Conservation (phyloP, 2,113 vertebrate genomes). For the Bothrops jararaca region DNA sequence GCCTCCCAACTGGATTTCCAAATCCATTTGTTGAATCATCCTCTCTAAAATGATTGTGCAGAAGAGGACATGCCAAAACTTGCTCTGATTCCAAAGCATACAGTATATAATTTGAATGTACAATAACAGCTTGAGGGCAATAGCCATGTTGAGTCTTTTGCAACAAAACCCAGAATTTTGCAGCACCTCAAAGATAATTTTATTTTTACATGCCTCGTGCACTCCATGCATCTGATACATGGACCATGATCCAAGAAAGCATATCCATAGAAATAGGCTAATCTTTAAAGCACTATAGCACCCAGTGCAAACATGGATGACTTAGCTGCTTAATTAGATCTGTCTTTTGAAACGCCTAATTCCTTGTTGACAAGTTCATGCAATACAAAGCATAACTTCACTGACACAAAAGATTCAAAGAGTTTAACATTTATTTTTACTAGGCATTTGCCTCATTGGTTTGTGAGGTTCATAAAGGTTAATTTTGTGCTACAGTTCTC, state of each 20-base stretch:
- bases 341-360: neutral
- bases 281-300: neutral
- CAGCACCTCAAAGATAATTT: neutral
- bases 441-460: slow-evolving; percentile 63
- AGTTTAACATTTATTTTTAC: slow-evolving; percentile 75
- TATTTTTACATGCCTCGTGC: neutral
- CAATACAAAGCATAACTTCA: slow-evolving; percentile 43
- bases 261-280: neutral
- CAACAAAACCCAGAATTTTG: neutral
- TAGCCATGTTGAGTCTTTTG: neutral
- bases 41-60: neutral
- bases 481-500: slow-evolving; percentile 50
- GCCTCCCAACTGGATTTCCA: neutral
- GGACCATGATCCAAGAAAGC: neutral
- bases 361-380: neutral
- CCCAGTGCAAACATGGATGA: neutral
- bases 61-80: neutral
- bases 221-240: neutral
- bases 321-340: neutral
- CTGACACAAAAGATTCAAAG: slow-evolving; percentile 44
- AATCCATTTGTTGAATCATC: neutral
- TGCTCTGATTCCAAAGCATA: neutral
- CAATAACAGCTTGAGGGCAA: neutral
- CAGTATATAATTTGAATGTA: neutral
- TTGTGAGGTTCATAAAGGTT: slow-evolving; percentile 48